Evolutionary conservation across 2,113 vertebrate species (phyloP).

Genomic region (Ailurus styani): DNA sequence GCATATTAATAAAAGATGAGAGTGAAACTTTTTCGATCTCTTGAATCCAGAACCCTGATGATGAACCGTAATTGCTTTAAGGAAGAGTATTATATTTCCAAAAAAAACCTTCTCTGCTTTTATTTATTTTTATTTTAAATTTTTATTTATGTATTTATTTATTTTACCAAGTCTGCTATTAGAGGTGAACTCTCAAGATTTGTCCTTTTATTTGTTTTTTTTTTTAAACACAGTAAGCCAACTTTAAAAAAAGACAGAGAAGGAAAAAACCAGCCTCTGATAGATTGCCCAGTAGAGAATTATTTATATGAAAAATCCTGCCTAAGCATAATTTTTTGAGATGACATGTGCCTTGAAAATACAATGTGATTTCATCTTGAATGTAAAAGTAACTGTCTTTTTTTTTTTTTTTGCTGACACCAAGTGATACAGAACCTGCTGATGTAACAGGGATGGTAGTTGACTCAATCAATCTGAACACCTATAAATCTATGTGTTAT

Average conservation of each 20-base stretch:
- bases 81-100: not conserved
- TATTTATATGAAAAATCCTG: slow-evolving; percentile 81
- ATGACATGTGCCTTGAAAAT: slow-evolving; percentile 81
- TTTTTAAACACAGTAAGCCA: not conserved
- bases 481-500: slow-evolving; percentile 72
- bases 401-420: slow-evolving; percentile 73
- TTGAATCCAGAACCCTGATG: not conserved
- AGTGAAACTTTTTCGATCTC: not conserved
- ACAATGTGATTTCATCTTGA: slow-evolving; percentile 77
- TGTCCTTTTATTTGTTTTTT: not conserved
- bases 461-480: slow-evolving; percentile 69
- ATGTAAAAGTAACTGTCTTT: slow-evolving; percentile 73
- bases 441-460: slow-evolving; percentile 51
- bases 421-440: slow-evolving; percentile 74
- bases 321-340: slow-evolving; percentile 82
- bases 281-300: slow-evolving; percentile 78
- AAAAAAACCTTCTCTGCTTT: not conserved
- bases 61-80: not conserved
- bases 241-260: slow-evolving; percentile 33
- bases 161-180: not conserved
- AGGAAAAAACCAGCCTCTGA: slow-evolving; percentile 31
- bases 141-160: not conserved
- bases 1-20: not conserved
- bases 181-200: slow-evolving; percentile 28
- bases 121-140: not conserved